Evolutionary conservation across 2,113 vertebrate species (phyloP).

Genomic region (Okapia johnstoni): DNA sequence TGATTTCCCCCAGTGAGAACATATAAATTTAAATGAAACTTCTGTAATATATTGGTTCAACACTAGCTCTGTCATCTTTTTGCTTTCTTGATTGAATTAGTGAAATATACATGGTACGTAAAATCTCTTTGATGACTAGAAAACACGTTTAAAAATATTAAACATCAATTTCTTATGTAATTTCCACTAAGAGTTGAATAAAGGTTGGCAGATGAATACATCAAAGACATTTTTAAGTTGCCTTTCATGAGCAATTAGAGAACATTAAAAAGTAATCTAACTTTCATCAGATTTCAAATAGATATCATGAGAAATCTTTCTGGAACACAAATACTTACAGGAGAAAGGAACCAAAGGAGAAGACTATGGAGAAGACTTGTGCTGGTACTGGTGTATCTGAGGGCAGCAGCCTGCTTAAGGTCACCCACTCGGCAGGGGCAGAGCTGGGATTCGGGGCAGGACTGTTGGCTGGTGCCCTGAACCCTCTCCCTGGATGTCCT

Average conservation of each 20-base stretch:
- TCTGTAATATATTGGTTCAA: neutral
- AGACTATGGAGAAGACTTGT: neutral
- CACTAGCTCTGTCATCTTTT: neutral
- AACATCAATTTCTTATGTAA: neutral
- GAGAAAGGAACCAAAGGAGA: neutral
- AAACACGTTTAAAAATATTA: slow-evolving; percentile 46
- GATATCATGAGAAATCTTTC: neutral
- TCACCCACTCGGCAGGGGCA: accelerated
- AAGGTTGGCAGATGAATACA: neutral
- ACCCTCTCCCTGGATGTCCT: neutral
- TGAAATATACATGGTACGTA: neutral
- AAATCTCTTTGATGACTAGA: slow-evolving; percentile 38
- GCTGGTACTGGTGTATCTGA: accelerated
- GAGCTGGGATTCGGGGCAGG: too few species aligned
- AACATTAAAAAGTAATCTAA: neutral
- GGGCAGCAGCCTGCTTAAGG: neutral
- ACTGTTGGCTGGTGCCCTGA: neutral
- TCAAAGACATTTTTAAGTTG: neutral
- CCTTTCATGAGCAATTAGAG: slow-evolving; percentile 25
- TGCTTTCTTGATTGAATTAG: neutral
- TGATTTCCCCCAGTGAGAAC: neutral
- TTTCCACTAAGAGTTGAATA: slow-evolving; percentile 4
- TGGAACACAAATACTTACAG: neutral
- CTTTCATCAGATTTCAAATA: neutral
- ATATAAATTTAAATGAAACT: slow-evolving; percentile 16